These are phyloP conservation scores for Mellivora capensis DNA, from an alignment of 2,113 vertebrate genomes.

Conservation along the genomic window DNA sequence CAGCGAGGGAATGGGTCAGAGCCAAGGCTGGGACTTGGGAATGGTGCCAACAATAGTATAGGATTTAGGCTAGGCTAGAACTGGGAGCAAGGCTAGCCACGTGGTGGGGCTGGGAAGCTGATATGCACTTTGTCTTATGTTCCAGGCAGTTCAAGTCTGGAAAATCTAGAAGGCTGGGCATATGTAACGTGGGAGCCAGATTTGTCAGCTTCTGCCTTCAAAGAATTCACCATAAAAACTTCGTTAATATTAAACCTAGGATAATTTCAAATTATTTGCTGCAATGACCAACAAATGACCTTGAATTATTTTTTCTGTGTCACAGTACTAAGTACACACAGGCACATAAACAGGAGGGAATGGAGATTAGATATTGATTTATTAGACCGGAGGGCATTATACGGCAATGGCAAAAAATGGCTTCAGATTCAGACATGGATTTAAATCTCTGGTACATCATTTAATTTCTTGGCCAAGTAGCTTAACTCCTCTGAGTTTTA, in stretches of 20 bases:
- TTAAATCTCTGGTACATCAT: not conserved
- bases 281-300: not conserved
- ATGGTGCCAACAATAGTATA: slow-evolving; percentile 16
- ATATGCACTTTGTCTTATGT: not conserved
- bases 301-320: not conserved
- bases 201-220: not conserved
- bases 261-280: slow-evolving; percentile 27
- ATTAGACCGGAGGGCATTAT: not conserved
- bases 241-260: not conserved
- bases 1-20: not conserved
- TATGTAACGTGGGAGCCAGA: not conserved
- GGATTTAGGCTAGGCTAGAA: not conserved
- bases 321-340: not conserved
- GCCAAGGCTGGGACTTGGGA: not conserved
- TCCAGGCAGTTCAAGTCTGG: not conserved
- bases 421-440: not conserved
- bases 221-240: not conserved
- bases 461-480: not conserved
- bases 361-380: not conserved
- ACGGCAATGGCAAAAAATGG: not conserved
- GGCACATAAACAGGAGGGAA: not conserved
- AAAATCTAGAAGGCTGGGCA: slow-evolving; percentile 5
- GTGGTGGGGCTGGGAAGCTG: not conserved
- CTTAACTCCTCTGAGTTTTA: not conserved
- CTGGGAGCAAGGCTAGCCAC: not conserved